These are phyloP conservation scores for Drosophila azteca DNA, from an alignment of 1,140 invertebrate genomes.

Conservation along the genomic window DNA sequence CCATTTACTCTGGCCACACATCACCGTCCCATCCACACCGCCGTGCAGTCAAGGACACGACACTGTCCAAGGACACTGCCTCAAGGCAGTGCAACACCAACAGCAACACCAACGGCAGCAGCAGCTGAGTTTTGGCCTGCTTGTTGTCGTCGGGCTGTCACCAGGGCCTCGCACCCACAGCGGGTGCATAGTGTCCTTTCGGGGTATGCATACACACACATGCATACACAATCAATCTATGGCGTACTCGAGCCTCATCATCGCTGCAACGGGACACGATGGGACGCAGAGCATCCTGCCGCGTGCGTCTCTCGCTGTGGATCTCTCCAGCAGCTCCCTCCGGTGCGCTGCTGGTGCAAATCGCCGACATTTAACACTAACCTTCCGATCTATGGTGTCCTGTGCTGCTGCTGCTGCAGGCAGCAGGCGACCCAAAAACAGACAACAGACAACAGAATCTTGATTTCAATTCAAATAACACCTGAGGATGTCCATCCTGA, in stretches of 20 bases:
- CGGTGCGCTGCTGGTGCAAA: slow-evolving; percentile 77
- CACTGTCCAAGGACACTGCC: slow-evolving; percentile 5
- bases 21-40: slow-evolving; percentile 11
- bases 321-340: slow-evolving; percentile 48
- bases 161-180: slow-evolving; percentile 47
- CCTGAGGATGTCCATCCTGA: slow-evolving; percentile 32
- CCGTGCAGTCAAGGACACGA: slow-evolving; percentile 51
- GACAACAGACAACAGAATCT: slow-evolving; percentile 15
- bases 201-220: background rate
- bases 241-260: slow-evolving; percentile 61
- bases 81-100: slow-evolving; percentile 24
- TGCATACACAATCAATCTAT: slow-evolving; percentile 1
- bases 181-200: slow-evolving; percentile 55
- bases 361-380: slow-evolving; percentile 73
- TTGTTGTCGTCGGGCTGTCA: slow-evolving; percentile 58
- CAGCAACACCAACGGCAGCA: background rate
- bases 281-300: slow-evolving; percentile 52
- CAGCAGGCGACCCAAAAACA: slow-evolving; percentile 11
- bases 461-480: slow-evolving; percentile 45
- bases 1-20: slow-evolving; percentile 76
- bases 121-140: slow-evolving; percentile 61
- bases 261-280: background rate
- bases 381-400: slow-evolving; percentile 45
- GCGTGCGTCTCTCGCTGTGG: slow-evolving; percentile 49
- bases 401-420: slow-evolving; percentile 8